Conservation (phyloP, 2,113 vertebrate genomes). For the Dermatemys mawii region DNA sequence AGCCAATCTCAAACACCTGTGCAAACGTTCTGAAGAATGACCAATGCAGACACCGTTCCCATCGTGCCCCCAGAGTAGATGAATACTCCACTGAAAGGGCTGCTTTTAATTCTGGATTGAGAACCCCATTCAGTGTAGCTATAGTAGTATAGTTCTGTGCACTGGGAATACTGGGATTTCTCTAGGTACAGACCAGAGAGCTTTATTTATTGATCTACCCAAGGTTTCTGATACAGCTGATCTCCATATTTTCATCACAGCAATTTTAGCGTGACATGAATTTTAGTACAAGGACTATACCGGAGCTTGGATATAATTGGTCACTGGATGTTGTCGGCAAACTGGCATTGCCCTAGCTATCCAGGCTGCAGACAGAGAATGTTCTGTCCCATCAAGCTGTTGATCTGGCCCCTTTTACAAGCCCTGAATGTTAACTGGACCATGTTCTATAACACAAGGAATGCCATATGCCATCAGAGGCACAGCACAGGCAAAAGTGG, state of each 20-base stretch:
- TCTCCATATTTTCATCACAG: constrained; percentile 45
- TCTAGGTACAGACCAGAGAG: constrained; percentile 39
- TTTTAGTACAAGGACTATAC: constrained; percentile 3
- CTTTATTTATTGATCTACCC: constrained; percentile 55
- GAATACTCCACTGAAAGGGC: constrained; percentile 8
- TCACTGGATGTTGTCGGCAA: constrained; percentile 30
- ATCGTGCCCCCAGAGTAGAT: neutral
- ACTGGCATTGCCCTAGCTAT: neutral
- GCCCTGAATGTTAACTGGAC: neutral
- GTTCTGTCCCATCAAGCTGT: fast-evolving
- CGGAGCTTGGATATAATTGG: constrained; percentile 56
- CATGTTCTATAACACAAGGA: neutral
- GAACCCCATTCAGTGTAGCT: neutral
- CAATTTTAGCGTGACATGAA: constrained; percentile 49
- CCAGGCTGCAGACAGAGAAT: neutral
- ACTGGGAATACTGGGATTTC: constrained; percentile 35
- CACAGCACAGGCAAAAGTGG: neutral
- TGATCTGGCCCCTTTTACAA: neutral
- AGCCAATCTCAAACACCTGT: neutral
- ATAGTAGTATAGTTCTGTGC: constrained; percentile 1
- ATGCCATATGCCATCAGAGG: fast-evolving
- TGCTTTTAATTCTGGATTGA: constrained; percentile 47
- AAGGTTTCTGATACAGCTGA: constrained; percentile 54
- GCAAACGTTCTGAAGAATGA: neutral
- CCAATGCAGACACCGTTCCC: constrained; percentile 7